Evolutionary conservation across 2,888 invertebrate species (phyloP), one percentile per base, ranked within the genome.

Genomic region (Pemphredon lugubris): DNA sequence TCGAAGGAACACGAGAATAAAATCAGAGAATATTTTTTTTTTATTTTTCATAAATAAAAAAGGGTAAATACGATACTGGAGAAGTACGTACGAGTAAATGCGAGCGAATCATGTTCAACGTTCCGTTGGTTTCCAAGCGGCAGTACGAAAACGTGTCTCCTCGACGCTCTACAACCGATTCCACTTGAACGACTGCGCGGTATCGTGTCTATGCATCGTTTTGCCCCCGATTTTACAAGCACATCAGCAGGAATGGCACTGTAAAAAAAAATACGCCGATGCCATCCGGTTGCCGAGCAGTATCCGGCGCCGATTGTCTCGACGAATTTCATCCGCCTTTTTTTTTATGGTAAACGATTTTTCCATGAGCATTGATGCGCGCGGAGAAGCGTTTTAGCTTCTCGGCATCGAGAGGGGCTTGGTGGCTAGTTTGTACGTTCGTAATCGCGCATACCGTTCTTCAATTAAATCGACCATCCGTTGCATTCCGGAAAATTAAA

Each of bases 161-260:
- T 77, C 77, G 54, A 77, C 61, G 58, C 45, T 45, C 54, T 67
- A 65, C 66, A 70, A 60, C 55, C 60, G 75, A 64, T 77, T 78
- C 66, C 78, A 70, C 77, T 78, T 63, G 75, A 75, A 75, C 64
- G 67, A 59, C 64, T 45, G 44, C 48, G 59, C 53, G 72, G 64
- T 61, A 75, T 67, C 67, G 61, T 65, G 59, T 59, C 72, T 70
- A 65, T 67, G 58, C 61, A 72, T 75, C 67, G 75, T 77, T 77
- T 66, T 50, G 54, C 34, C 42, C 40, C 60, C 67, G 78, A 78
- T 78, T 78, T 75, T 70, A 65, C 77, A 53, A 77, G 64, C 69
- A 60, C 53, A 64, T 70, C 75, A 78, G 63, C 72, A 66, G 57
- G 67, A 72, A 75, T 61, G 42, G 67, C 32, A 53, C 53, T 54